A percentile compares a stretch with the other conserved stretches of the same genome.
phyloP scores from a whole-genome alignment of 2,113 vertebrate genomes.

The Tyto alba region DNA sequence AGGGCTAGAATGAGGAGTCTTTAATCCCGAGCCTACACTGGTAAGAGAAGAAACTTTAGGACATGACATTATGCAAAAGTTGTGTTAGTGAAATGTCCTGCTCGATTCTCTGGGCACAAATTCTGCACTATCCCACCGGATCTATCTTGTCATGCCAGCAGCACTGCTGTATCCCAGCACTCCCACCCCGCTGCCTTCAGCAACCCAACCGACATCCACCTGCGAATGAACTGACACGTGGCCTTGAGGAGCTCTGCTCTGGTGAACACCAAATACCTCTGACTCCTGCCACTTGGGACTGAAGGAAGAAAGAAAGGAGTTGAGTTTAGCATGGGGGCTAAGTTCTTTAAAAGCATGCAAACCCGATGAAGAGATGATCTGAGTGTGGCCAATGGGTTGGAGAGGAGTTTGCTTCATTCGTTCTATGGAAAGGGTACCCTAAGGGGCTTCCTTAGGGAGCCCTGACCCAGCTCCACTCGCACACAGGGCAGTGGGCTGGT shows the following conservation, averaged over 20 bases:
- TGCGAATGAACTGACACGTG: neutral
- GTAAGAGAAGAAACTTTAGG: neutral
- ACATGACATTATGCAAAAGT: neutral
- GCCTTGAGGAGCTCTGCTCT: neutral
- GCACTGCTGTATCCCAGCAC: neutral
- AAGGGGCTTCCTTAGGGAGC: neutral
- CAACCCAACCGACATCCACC: neutral
- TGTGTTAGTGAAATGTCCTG: neutral
- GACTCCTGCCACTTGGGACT: neutral
- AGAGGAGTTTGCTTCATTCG: neutral
- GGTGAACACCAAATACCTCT: neutral
- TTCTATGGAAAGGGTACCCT: neutral
- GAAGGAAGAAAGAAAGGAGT: neutral
- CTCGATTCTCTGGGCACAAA: neutral
- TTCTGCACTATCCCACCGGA: neutral
- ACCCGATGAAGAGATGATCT: neutral
- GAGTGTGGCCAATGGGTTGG: neutral
- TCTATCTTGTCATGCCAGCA: accelerated
- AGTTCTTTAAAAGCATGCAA: neutral
- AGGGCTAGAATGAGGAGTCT: neutral
- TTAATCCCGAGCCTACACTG: neutral
- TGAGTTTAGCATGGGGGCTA: neutral
- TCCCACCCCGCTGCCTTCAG: neutral
- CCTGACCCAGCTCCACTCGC: neutral
- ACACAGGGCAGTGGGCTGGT: neutral